Base-by-base conservation (phyloP, 1,140 invertebrate genomes). In the Onthophagus taurus region DNA sequence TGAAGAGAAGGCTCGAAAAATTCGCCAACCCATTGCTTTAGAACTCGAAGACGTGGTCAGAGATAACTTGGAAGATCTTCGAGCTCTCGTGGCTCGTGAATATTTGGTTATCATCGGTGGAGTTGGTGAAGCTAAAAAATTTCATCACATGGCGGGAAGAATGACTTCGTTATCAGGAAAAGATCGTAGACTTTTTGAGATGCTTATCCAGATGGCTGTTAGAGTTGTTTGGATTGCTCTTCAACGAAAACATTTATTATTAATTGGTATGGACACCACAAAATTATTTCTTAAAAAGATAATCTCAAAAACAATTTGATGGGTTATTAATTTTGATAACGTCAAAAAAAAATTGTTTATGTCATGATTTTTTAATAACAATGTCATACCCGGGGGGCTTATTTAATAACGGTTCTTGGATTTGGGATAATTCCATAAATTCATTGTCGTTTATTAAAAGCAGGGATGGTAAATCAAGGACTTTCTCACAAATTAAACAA, bases 171-270 rank as follows among this genome's bases (percentile, higher is more conserved):
- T 74, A 36, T 72, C 71, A 12, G 73, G 77, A 48, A 75, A 72
- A 57, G 78, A 80, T 50, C 63, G 76, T 6, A 58, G 72, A 43
- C 60, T 77, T 26, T 73, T 72, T 49, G 78, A 81, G 58, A 66
- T 67, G 3, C 51, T 80, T 9, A 57, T 77, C 29, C 64, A 69
- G 45, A 65, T 78, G 48, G 66, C 72, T 42, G 67, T 72, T 11
- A 69, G 75, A 52, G 69, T 80, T 26, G 68, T 77, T 2, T 81
- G 78, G 78, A 67, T 80, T 44, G 72, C 76, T 13, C 59, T 81
- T 13, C 63, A 70, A 24, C 59, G 76, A 23, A 73, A 72, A 48
- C 55, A 72, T 44, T 72, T 72, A 45, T 64, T 67, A 52, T 59
- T 77, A 34, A 77, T 80, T 45, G 76, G 72, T 72, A 55, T 31